These are phyloP conservation scores for Diglossa cyanea DNA, from an alignment of 2,797 vertebrate species.

Conservation along the genomic window DNA sequence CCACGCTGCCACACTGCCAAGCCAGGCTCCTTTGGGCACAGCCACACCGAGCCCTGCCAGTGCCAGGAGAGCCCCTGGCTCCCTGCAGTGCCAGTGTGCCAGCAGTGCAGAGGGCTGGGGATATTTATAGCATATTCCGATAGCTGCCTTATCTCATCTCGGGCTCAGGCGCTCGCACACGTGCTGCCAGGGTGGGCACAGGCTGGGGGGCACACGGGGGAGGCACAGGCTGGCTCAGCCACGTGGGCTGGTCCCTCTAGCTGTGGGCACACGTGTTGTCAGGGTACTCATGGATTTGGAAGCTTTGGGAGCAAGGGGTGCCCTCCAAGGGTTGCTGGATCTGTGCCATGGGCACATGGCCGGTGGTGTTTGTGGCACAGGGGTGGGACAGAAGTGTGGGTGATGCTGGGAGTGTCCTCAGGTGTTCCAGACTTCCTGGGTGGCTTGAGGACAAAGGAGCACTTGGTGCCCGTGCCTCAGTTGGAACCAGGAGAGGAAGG, in stretches of 20 bases:
- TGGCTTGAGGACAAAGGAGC: not conserved
- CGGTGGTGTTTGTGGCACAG: accelerated
- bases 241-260: accelerated
- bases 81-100: not conserved
- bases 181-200: not conserved
- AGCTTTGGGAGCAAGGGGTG: not conserved
- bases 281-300: not conserved
- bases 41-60: not conserved
- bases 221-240: not conserved
- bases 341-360: accelerated
- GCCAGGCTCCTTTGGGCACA: accelerated
- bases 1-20: not conserved
- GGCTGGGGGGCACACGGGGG: not conserved
- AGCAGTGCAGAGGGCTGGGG: not conserved
- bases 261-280: accelerated
- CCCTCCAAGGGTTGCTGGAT: not conserved
- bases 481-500: not conserved
- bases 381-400: not conserved
- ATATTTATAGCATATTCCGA: not conserved
- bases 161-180: not conserved
- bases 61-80: not conserved
- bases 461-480: accelerated
- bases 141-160: conserved; percentile 6
- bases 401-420: not conserved
- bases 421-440: not conserved